Conservation (phyloP, 1,140 invertebrate species). For the Danaus melanippus region DNA sequence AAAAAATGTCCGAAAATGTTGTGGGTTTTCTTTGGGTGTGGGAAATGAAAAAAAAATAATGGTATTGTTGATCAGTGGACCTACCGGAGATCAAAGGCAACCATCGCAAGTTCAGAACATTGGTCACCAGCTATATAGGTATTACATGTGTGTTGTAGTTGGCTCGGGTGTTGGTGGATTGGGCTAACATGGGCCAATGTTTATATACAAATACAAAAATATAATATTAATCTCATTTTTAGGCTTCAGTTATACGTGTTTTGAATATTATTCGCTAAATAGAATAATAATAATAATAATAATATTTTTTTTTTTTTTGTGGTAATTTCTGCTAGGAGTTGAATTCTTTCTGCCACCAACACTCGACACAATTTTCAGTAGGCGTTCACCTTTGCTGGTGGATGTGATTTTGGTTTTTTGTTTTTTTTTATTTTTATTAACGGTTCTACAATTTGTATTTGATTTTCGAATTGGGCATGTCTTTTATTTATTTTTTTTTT, state of each 20-base stretch:
- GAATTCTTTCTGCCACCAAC: slow-evolving; percentile 22
- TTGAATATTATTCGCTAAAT: no score
- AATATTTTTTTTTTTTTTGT: no score
- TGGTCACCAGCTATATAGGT: slow-evolving; percentile 98
- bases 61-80: slow-evolving; percentile 81
- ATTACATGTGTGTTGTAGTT: slow-evolving; percentile 58
- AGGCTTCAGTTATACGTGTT: no score
- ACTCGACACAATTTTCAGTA: slow-evolving; percentile 40
- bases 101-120: slow-evolving; percentile 97
- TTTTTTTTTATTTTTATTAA: slow-evolving; percentile 15
- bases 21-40: no score
- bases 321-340: no score
- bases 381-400: slow-evolving; percentile 44
- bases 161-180: slow-evolving; percentile 29
- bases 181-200: background rate
- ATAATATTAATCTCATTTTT: no score
- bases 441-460: slow-evolving; percentile 23
- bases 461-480: slow-evolving; percentile 32
- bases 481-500: slow-evolving; percentile 16
- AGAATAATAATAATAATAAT: no score
- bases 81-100: slow-evolving; percentile 97
- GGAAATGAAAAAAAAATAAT: slow-evolving; percentile 5
- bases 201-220: no score
- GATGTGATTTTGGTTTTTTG: slow-evolving; percentile 31
- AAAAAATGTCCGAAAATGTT: no score